Evolutionary conservation across 2,113 vertebrate species (phyloP).

Genomic region (Eudyptes chrysolophus): DNA sequence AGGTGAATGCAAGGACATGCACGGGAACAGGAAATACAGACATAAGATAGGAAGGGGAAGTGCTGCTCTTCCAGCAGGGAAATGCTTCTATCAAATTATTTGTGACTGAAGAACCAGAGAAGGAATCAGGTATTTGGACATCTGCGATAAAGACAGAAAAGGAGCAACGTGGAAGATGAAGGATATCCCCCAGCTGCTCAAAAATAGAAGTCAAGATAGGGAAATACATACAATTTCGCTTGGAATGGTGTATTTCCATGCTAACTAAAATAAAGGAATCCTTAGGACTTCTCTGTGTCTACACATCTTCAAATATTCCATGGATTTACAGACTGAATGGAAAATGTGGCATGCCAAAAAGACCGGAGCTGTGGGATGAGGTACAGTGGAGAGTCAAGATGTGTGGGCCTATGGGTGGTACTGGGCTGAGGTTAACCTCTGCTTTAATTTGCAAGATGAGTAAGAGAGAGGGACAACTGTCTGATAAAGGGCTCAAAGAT

Average conservation of each 20-base stretch:
- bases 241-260: fast-evolving
- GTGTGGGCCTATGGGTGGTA: neutral
- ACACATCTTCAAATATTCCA: neutral
- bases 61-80: neutral
- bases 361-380: neutral
- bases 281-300: neutral
- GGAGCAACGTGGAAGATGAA: neutral
- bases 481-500: neutral
- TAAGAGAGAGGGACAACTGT: neutral
- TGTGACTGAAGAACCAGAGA: neutral
- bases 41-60: neutral
- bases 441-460: neutral
- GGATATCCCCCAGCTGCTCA: neutral
- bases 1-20: neutral
- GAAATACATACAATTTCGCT: neutral
- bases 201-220: neutral
- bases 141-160: neutral
- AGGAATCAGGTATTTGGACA: neutral
- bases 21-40: neutral
- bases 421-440: neutral
- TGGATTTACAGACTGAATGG: neutral
- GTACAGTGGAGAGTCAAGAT: neutral
- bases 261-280: neutral
- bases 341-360: neutral
- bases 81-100: neutral